Evolutionary conservation across 2,113 vertebrate species (phyloP).

Genomic region (Brachyistius frenatus): DNA sequence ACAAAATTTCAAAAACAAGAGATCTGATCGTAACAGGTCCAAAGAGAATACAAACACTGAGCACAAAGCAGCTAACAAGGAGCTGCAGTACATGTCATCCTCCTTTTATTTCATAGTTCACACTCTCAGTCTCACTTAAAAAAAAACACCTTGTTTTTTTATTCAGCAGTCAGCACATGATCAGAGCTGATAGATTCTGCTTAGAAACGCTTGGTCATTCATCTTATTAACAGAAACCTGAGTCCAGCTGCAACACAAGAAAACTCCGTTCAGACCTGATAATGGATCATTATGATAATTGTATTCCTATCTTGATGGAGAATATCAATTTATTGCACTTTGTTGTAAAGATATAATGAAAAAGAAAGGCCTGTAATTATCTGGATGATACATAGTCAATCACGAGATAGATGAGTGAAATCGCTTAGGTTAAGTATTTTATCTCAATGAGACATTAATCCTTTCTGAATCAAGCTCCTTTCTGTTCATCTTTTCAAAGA

Average conservation of each 20-base stretch:
- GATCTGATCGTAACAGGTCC: background rate
- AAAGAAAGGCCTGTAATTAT: background rate
- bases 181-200: slow-evolving; percentile 1
- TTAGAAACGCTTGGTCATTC: background rate
- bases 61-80: background rate
- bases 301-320: background rate
- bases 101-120: slow-evolving; percentile 24
- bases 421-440: background rate
- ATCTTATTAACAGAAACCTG: background rate
- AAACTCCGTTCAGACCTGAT: background rate
- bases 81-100: slow-evolving; percentile 8
- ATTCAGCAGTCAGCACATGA: slow-evolving; percentile 9
- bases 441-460: background rate
- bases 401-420: background rate
- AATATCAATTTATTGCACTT: background rate
- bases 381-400: background rate
- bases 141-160: background rate
- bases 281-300: slow-evolving; percentile 1
- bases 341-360: background rate
- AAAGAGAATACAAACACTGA: slow-evolving; percentile 8
- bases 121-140: slow-evolving; percentile 20
- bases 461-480: background rate
- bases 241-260: background rate
- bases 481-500: background rate
- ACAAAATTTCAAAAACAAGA: background rate